A percentile compares a stretch with the other conserved stretches of the same genome.
Evolutionary conservation across 1,140 invertebrate genomes (phyloP).

Genomic region (Papilio aristodemus): DNA sequence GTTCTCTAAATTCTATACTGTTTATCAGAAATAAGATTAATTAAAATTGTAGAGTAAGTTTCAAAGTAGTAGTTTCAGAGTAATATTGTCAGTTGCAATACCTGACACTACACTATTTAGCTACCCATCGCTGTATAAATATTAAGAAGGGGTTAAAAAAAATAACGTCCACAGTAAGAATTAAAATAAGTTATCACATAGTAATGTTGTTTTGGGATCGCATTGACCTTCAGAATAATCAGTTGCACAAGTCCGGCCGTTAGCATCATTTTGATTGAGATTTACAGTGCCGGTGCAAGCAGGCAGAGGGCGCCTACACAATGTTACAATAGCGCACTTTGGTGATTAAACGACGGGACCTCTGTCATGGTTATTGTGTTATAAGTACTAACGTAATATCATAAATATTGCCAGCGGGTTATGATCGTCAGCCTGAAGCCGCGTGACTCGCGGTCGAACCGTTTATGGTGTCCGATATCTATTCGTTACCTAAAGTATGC

Average conservation of each 20-base stretch:
- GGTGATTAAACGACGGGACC: slow-evolving; percentile 58
- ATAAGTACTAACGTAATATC: slow-evolving; percentile 11
- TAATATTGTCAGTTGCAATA: no score
- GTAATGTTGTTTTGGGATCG: slow-evolving; percentile 31
- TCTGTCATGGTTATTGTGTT: slow-evolving; percentile 13
- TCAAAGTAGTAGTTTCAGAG: no score
- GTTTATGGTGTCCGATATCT: no score
- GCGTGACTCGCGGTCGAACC: no score
- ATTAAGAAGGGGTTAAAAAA: neutral
- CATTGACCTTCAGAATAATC: slow-evolving; percentile 46
- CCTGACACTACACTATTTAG: no score
- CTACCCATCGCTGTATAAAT: no score
- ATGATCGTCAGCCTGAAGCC: neutral
- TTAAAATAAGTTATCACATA: neutral
- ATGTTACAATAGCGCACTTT: slow-evolving; percentile 66
- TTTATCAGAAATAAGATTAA: no score
- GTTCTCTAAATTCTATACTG: no score
- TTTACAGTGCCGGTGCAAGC: slow-evolving; percentile 58
- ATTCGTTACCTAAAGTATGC: no score
- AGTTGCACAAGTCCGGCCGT: slow-evolving; percentile 52
- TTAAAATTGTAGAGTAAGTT: no score
- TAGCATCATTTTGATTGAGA: slow-evolving; percentile 70
- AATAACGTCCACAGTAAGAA: no score
- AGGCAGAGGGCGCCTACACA: slow-evolving; percentile 53
- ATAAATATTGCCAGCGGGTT: neutral